A percentile compares a stretch with the other conserved stretches of the same genome.
These are phyloP conservation scores for Eudorcas thomsonii DNA, from an alignment of 2,113 vertebrate species.

Conservation along the genomic window DNA sequence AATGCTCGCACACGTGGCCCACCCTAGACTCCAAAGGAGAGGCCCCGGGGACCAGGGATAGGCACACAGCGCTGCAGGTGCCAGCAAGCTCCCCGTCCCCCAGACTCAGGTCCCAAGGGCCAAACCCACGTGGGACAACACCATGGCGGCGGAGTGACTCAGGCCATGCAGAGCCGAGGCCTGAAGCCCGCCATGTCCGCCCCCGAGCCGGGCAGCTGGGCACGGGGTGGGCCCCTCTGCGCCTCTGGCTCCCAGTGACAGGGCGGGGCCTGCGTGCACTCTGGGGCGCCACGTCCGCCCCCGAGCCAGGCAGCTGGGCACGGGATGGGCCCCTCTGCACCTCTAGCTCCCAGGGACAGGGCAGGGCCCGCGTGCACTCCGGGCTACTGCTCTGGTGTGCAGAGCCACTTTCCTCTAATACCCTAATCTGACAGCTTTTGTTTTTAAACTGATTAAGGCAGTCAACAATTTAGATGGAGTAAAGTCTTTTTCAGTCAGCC, in stretches of 20 bases:
- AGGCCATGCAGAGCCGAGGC: rapidly evolving
- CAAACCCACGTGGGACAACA: rapidly evolving
- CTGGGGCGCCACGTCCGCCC: rapidly evolving
- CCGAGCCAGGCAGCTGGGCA: rapidly evolving
- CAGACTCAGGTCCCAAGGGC: no score
- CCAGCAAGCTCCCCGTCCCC: background rate
- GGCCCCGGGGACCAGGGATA: background rate
- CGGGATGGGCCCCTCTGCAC: rapidly evolving
- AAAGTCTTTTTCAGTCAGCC: background rate
- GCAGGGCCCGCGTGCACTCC: rapidly evolving
- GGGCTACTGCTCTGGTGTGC: rapidly evolving
- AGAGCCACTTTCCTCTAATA: background rate
- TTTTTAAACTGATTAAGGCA: background rate
- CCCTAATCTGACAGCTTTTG: no score
- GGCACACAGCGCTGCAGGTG: background rate
- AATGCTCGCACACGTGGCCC: rapidly evolving
- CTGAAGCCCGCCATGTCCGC: rapidly evolving
- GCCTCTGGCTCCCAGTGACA: background rate
- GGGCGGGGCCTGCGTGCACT: rapidly evolving
- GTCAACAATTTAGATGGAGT: background rate
- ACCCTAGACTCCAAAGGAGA: background rate
- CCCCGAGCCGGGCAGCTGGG: rapidly evolving
- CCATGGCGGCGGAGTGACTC: rapidly evolving
- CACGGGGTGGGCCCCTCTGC: rapidly evolving
- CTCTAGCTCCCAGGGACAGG: background rate